Evolutionary conservation across 2,888 invertebrate species (phyloP).

Genomic region (Trypoxylon attenuatum): DNA sequence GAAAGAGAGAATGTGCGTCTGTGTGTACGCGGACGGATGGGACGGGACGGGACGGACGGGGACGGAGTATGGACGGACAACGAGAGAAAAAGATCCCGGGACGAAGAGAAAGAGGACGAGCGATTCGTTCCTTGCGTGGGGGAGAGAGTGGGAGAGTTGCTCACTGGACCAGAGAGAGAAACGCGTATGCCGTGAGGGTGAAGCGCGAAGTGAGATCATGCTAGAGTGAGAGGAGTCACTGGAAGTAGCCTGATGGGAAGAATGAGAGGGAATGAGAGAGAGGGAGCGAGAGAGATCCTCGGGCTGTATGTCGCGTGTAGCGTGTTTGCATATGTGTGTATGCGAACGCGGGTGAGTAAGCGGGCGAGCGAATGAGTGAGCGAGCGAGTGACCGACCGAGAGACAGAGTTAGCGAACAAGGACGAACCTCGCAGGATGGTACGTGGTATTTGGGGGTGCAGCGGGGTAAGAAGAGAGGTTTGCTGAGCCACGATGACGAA

Average conservation of each 20-base stretch:
- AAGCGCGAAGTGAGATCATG: background rate
- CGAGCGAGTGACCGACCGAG: slow-evolving; percentile 8
- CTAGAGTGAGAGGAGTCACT: slow-evolving; percentile 14
- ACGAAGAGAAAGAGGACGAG: slow-evolving; percentile 35
- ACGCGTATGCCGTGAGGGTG: slow-evolving; percentile 4
- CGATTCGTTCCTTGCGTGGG: slow-evolving; percentile 43
- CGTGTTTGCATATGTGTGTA: background rate
- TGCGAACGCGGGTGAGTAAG: too few relatives aligned
- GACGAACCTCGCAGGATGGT: slow-evolving; percentile 42
- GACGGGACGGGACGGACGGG: background rate
- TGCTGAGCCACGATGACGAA: slow-evolving; percentile 1
- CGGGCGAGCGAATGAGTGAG: slow-evolving; percentile 13
- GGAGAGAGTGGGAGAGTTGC: slow-evolving; percentile 33
- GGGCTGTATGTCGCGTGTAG: too few relatives aligned
- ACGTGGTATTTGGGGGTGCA: slow-evolving; percentile 35
- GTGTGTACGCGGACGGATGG: background rate
- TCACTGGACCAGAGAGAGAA: slow-evolving; percentile 13
- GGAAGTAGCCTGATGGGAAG: background rate
- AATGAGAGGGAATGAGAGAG: slow-evolving; percentile 3
- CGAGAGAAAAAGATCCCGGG: slow-evolving; percentile 3
- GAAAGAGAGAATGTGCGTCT: slow-evolving; percentile 12
- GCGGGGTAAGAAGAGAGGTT: slow-evolving; percentile 26
- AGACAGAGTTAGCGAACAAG: slow-evolving; percentile 19
- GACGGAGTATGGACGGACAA: slow-evolving; percentile 28
- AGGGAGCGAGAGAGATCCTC: slow-evolving; percentile 17